These are phyloP conservation scores for Pachypeltis micranthus DNA, from an alignment of 1,140 invertebrate genomes.

Conservation along the genomic window DNA sequence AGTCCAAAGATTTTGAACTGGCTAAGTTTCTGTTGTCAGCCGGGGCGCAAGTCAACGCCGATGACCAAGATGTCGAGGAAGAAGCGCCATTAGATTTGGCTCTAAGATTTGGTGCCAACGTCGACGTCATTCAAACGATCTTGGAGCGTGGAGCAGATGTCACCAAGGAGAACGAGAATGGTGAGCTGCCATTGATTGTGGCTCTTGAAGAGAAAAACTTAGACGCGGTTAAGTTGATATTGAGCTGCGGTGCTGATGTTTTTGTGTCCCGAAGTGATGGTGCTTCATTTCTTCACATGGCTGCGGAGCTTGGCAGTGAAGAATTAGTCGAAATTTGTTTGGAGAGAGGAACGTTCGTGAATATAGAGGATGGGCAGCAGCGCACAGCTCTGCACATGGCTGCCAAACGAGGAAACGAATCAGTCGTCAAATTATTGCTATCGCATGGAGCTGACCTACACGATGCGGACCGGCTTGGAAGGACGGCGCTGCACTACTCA, in stretches of 20 bases:
- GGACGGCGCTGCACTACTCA: background rate
- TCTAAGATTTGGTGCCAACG: background rate
- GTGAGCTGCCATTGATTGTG: background rate
- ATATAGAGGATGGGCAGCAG: background rate
- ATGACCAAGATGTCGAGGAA: background rate
- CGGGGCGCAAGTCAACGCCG: background rate
- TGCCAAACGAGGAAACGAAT: background rate
- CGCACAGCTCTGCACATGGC: background rate
- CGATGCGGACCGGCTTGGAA: background rate
- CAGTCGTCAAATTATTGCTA: background rate
- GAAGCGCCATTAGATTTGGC: background rate
- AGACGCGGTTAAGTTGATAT: background rate
- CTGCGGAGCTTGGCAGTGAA: background rate
- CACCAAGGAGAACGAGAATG: background rate
- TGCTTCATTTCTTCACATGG: background rate
- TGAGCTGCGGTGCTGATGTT: background rate
- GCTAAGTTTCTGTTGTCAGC: background rate
- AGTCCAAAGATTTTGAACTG: background rate
- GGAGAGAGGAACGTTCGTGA: background rate
- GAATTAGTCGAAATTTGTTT: background rate
- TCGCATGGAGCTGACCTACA: background rate
- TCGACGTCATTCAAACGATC: background rate
- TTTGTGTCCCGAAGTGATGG: background rate
- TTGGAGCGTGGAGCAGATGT: background rate
- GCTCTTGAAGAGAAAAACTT: background rate